Evolutionary conservation across 2,113 vertebrate species (phyloP), one percentile per base, ranked within the genome.

Genomic region (Sinocyclocheilus grahami): DNA sequence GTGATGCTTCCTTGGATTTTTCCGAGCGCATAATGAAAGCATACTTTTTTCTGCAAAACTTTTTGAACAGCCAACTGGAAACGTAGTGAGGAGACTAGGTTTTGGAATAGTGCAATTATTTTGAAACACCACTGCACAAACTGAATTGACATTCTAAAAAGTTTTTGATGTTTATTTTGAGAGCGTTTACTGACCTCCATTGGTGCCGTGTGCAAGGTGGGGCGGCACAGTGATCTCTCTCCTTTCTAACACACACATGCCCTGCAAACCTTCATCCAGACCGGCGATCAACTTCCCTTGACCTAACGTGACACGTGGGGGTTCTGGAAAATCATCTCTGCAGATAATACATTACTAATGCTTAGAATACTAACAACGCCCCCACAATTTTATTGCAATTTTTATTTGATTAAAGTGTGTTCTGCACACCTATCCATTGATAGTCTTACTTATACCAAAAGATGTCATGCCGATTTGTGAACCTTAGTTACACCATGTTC

Each of bases 191-290:
- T 97, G 89, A 99, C 98, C 97, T 96, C 97, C 97, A 0, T 75
- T 96, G 91, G 98, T 96, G 53, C 98, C 98, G 0, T 99, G 98
- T 1, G 95, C 98, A 65, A 99, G 91, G 91, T 99, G 98, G 0
- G 98, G 98, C 0, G 98, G 98, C 0, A 99, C 76, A 1, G 95
- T 93, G 14, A 98, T 82, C 79, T 95, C 88, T 87, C 98, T 91
- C 92, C 88, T 95, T 93, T 99, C 98, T 22, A 97, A 97, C 0
- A 90, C 89, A 13, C 98, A 99, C 98, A 99, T 99, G 87, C 95
- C 93, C 58, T 93, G 93, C 86, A 99, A 89, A 22, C 97, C 97
- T 0, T 83, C 90, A 87, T 98, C 97, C 87, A 99, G 93, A 5
- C 98, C 98, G 76, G 97, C 95, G 0, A 99, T 99, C 92, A 98